Conservation (phyloP, 2,113 vertebrate species). For the Poeciliopsis retropinna region DNA sequence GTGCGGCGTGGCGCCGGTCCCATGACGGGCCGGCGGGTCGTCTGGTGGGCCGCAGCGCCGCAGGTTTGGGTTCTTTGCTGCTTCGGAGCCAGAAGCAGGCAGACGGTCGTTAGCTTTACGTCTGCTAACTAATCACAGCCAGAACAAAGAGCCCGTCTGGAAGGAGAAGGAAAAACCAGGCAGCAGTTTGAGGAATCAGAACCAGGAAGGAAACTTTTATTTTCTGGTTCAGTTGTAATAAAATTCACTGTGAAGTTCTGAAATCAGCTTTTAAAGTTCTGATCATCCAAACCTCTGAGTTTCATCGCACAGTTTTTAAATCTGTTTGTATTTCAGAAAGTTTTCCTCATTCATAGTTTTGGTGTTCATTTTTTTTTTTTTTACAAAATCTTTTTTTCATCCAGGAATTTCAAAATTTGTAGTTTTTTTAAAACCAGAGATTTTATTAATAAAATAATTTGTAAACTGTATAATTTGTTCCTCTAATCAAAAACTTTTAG, state of each 20-base stretch:
- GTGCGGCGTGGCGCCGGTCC: not conserved
- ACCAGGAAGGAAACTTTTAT: not conserved
- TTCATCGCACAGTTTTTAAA: not conserved
- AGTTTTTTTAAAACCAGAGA: not conserved
- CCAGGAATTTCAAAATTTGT: not conserved
- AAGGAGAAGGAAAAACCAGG: conserved; percentile 39
- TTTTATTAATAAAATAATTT: not conserved
- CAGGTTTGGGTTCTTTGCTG: not conserved
- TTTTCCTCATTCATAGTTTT: no score
- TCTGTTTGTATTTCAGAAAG: not conserved
- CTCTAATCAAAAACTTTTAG: not conserved
- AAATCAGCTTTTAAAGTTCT: not conserved
- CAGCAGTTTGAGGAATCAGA: conserved; percentile 24
- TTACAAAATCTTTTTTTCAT: not conserved
- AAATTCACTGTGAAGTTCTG: not conserved
- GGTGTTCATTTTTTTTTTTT: not conserved
- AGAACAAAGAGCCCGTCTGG: conserved; percentile 78
- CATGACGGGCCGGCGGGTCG: not conserved
- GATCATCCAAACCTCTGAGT: not conserved
- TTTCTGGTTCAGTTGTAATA: not conserved
- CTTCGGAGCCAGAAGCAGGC: conserved; percentile 38
- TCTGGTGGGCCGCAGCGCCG: conserved; percentile 11
- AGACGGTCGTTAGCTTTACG: conserved; percentile 58
- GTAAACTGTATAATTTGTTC: not conserved
- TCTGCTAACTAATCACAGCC: conserved; percentile 63